Percentiles rank a stretch among this genome's conserved stretches.
phyloP scores from a whole-genome alignment of 2,888 invertebrate genomes.

The Gryllus longicercus region DNA sequence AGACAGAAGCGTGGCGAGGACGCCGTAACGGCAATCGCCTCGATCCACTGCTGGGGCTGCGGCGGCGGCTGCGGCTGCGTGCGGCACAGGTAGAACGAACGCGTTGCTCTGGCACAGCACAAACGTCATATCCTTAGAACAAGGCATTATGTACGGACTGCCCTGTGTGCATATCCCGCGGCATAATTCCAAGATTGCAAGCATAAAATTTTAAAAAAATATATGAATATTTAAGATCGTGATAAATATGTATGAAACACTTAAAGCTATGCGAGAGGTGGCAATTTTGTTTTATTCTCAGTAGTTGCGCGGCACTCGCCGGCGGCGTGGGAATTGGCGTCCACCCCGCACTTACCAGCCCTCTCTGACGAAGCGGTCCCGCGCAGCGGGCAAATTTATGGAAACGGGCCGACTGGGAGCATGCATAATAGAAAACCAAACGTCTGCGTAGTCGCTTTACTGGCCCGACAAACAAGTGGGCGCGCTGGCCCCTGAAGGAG shows the following conservation, averaged over 20 bases:
- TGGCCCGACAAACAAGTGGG: too few species aligned
- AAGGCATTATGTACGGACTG: not conserved
- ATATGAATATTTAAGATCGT: slow-evolving; percentile 17
- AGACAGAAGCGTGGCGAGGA: too few species aligned
- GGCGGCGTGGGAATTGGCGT: not conserved
- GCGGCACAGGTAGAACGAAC: too few species aligned
- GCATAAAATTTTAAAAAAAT: not conserved
- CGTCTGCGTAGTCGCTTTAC: too few species aligned
- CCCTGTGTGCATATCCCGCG: slow-evolving; percentile 7
- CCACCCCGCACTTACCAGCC: not conserved
- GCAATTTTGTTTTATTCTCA: slow-evolving; percentile 9
- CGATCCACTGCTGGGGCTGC: too few species aligned
- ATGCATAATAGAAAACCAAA: not conserved
- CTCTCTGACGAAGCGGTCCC: not conserved
- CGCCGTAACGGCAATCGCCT: too few species aligned
- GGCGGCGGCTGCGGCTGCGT: too few species aligned
- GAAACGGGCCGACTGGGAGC: not conserved
- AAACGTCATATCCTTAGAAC: slow-evolving; percentile 8
- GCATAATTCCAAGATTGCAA: slow-evolving; percentile 17
- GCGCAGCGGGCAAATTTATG: not conserved
- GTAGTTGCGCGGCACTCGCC: not conserved
- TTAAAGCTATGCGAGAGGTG: not conserved
- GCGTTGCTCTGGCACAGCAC: not conserved
- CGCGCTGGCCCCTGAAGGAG: too few species aligned
- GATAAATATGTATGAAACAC: slow-evolving; percentile 17